These are phyloP conservation scores for Oryzias melastigma DNA, from an alignment of 2,113 vertebrate species.

Conservation along the genomic window DNA sequence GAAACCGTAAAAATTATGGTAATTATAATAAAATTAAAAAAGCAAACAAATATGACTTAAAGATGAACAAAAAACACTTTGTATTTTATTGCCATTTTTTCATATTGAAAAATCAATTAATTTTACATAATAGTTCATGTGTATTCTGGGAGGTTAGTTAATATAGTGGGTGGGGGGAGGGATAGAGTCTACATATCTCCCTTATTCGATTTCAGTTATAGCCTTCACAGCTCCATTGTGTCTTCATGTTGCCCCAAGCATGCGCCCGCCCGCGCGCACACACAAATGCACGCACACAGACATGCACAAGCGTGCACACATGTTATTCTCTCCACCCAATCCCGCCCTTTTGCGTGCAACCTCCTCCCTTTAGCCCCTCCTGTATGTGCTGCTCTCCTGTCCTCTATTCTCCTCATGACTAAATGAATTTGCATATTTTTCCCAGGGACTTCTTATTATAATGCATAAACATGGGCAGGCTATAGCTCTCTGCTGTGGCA, in stretches of 20 bases:
- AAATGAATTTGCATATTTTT: conserved; percentile 74
- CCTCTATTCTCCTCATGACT: conserved; percentile 74
- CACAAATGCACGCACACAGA: conserved; percentile 17
- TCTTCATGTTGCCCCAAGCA: conserved; percentile 22
- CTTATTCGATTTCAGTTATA: conserved; percentile 36
- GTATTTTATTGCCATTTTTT: neutral
- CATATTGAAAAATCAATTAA: neutral
- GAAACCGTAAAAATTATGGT: neutral
- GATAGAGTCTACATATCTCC: conserved; percentile 42
- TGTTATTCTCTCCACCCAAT: conserved; percentile 45
- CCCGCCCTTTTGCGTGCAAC: conserved; percentile 50
- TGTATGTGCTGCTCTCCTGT: conserved; percentile 70
- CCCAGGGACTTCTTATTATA: conserved; percentile 68
- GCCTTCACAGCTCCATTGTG: conserved; percentile 12
- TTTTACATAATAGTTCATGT: neutral
- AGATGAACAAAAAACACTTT: no score
- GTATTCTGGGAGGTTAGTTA: conserved; percentile 6
- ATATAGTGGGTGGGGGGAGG: conserved; percentile 15
- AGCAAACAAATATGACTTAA: no score
- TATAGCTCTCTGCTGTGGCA: conserved; percentile 61
- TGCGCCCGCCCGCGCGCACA: conserved; percentile 4
- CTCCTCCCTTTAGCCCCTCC: conserved; percentile 59
- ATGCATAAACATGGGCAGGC: conserved; percentile 71
- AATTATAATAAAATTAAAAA: no score
- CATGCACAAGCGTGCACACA: conserved; percentile 5